Percentiles rank a stretch among this genome's conserved stretches.
phyloP scores from a whole-genome alignment of 2,888 invertebrate species.

The Amblyteles armatorius region DNA sequence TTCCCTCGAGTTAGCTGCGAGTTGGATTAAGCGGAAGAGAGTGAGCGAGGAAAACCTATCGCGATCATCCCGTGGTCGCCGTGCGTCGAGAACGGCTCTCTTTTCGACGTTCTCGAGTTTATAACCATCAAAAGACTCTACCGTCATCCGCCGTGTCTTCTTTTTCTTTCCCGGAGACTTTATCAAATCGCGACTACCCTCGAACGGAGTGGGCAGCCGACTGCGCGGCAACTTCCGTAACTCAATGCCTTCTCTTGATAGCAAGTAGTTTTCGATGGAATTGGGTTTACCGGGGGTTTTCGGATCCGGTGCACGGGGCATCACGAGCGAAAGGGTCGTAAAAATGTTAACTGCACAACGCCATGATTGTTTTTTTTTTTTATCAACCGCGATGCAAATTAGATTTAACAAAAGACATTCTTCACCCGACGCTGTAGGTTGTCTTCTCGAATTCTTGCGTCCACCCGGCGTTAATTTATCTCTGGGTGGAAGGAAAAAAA shows the following conservation, averaged over 20 bases:
- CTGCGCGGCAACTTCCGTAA: constrained; percentile 61
- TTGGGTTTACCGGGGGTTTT: background rate
- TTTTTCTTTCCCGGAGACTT: constrained; percentile 49
- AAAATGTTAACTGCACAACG: background rate
- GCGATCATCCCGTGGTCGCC: constrained; percentile 17
- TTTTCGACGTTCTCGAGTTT: constrained; percentile 53
- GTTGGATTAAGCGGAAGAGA: constrained; percentile 21
- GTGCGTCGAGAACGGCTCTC: constrained; percentile 13
- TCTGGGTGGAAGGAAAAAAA: background rate
- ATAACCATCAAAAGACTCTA: constrained; percentile 14
- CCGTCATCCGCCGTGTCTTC: constrained; percentile 51
- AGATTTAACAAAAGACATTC: background rate
- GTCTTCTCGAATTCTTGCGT: background rate
- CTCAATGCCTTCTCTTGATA: constrained; percentile 47
- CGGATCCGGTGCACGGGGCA: background rate
- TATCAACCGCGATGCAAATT: background rate
- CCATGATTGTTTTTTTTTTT: background rate
- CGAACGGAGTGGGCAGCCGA: constrained; percentile 38
- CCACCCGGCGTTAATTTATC: background rate
- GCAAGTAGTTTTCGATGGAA: constrained; percentile 23
- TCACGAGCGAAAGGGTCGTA: background rate
- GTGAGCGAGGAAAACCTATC: constrained; percentile 24
- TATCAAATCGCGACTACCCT: constrained; percentile 59
- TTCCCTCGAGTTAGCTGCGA: constrained; percentile 15
- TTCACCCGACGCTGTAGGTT: background rate